A percentile compares a stretch with the other conserved stretches of the same genome.
phyloP scores from a whole-genome alignment of 2,113 vertebrate genomes.

The Dromiciops gliroides region DNA sequence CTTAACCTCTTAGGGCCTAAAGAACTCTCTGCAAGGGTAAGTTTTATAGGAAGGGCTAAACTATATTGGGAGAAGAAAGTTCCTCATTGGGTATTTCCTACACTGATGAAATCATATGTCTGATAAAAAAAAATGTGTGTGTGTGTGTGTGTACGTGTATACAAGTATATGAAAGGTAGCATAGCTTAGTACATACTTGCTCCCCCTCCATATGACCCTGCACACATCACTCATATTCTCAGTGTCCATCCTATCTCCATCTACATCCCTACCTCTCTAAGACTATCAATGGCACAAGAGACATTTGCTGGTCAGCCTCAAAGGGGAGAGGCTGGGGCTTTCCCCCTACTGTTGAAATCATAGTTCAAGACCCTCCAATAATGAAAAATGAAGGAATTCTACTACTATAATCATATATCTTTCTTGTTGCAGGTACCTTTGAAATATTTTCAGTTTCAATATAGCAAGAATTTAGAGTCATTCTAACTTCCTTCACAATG shows the following conservation, averaged over 20 bases:
- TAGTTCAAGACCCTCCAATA: conserved; percentile 13
- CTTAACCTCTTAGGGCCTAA: not conserved
- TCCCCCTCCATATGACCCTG: not conserved
- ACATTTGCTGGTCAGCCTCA: not conserved
- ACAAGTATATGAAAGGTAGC: too few relatives aligned
- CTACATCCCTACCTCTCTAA: not conserved
- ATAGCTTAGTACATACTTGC: not conserved
- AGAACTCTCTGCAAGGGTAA: not conserved
- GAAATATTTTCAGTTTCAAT: not conserved
- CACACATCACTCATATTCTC: not conserved
- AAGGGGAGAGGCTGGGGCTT: not conserved
- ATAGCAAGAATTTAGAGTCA: conserved; percentile 12
- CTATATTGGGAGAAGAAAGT: not conserved
- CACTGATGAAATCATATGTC: not conserved
- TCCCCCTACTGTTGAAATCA: not conserved
- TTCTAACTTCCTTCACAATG: conserved; percentile 41
- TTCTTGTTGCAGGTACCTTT: not conserved
- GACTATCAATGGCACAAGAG: not conserved
- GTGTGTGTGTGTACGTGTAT: not conserved
- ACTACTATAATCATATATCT: not conserved
- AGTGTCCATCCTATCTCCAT: not conserved
- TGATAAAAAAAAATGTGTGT: not conserved
- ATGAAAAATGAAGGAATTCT: not conserved
- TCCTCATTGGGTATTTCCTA: not conserved
- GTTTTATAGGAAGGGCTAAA: not conserved